Conservation (phyloP, 2,888 invertebrate species). For the Clitarchus hookeri region DNA sequence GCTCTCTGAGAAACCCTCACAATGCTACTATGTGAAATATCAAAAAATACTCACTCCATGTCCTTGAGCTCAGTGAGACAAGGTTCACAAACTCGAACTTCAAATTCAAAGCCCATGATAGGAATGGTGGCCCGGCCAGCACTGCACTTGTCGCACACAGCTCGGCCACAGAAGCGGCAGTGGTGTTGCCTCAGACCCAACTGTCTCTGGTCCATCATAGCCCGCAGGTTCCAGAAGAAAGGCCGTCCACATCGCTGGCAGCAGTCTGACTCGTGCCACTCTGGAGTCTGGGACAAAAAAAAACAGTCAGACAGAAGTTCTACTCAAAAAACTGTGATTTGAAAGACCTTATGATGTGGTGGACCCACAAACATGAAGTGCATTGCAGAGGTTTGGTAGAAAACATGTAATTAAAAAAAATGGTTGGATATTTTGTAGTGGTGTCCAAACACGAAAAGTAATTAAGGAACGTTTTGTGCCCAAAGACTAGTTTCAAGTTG, state of each 20-base stretch:
- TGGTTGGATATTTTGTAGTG: no score
- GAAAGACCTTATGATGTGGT: background rate
- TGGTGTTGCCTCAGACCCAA: constrained; percentile 90
- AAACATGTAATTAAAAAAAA: no score
- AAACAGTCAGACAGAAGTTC: no score
- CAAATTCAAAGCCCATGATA: constrained; percentile 97
- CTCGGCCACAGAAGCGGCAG: constrained; percentile 92
- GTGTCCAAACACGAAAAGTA: no score
- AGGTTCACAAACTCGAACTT: constrained; percentile 92
- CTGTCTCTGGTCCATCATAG: constrained; percentile 97
- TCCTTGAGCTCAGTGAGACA: constrained; percentile 84
- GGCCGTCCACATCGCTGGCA: constrained; percentile 95
- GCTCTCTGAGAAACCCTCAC: no score
- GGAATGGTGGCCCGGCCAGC: constrained; percentile 88
- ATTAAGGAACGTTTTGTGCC: no score
- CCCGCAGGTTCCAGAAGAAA: constrained; percentile 98
- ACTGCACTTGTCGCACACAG: constrained; percentile 93
- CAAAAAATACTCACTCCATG: constrained; percentile 72
- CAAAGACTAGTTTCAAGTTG: no score
- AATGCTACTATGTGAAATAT: background rate
- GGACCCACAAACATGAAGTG: no score
- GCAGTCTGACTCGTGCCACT: constrained; percentile 92
- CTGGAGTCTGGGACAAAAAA: constrained; percentile 70
- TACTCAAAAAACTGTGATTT: background rate
- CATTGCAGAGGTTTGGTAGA: no score